phyloP scores from a whole-genome alignment of 2,888 invertebrate genomes.

The Tetrapedia diversipes region DNA sequence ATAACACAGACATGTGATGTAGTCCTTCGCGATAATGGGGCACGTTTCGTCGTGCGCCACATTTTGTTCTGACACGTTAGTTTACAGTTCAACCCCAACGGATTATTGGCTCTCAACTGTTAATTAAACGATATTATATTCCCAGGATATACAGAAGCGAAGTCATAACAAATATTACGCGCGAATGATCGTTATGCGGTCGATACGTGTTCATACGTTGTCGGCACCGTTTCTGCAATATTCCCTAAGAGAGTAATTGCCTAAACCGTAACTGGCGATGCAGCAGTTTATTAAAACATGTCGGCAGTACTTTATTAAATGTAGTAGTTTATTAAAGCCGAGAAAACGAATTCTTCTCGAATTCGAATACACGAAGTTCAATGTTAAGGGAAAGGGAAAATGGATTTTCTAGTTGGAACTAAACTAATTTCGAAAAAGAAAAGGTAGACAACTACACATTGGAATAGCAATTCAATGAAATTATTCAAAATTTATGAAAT shows the following conservation, averaged over 20 bases:
- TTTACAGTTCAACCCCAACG: not conserved
- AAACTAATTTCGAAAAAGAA: no score
- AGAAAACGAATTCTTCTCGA: not conserved
- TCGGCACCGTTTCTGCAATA: constrained; percentile 14
- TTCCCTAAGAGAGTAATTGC: constrained; percentile 13
- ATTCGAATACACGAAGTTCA: not conserved
- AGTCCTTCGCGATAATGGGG: no score
- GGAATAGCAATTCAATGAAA: no score
- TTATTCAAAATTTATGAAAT: no score
- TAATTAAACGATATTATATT: constrained; percentile 23
- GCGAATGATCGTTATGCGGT: constrained; percentile 19
- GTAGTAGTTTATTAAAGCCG: not conserved
- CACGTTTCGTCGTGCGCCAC: no score
- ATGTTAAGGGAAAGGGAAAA: no score
- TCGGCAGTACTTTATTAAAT: no score
- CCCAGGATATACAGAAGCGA: not conserved
- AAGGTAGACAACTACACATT: no score
- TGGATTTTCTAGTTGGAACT: no score
- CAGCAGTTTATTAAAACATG: constrained; percentile 24
- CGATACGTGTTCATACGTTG: constrained; percentile 8
- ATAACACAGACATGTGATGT: no score
- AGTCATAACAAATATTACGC: constrained; percentile 13
- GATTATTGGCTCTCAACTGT: not conserved
- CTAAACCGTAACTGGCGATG: constrained; percentile 7
- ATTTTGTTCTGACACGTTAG: no score